Evolutionary conservation across 2,113 vertebrate species (phyloP), one percentile per base, ranked within the genome.

Genomic region (Centrocercus urophasianus): DNA sequence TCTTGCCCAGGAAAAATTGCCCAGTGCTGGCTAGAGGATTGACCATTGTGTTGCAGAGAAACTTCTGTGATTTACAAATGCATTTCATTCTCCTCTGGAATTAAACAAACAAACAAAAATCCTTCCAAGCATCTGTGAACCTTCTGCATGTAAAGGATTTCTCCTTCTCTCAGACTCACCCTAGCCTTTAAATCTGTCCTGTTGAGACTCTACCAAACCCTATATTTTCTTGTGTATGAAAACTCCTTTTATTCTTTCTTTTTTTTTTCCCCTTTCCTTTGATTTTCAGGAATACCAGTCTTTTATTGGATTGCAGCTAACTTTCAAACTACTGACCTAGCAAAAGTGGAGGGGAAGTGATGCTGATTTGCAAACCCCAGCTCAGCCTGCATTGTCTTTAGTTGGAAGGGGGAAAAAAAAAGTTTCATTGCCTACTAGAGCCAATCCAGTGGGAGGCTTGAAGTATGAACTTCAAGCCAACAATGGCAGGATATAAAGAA

Each of bases 1-100:
- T 95, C 69, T 95, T 94, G 80, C 76, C 56, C 54, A 56, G 85
- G 78, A 86, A 90, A 90, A 90, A 92, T 70, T 25, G 5, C 83
- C 90, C 77, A 60, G 86, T 0, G 0, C 61, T 88, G 83, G 43
- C 86, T 83, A 70, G 90, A 94, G 96, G 59, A 92, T 85, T 94
- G 92, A 63, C 88, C 74, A 80, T 88, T 94, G 85, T 91, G 57
- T 25, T 42, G 17, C 11, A 65, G 66, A 61, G 70, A 65, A 94
- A 83, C 43, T 91, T 89, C 8, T 65, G 65, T 83, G 76, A 21
- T 67, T 91, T 91, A 76, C 40, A 81, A 94, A 88, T 22, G 64
- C 22, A 15, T 81, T 95, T 76, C n/a, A 60, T 94, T 95, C 85
- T 80, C 65, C 50, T 42, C 57, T 81, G 76, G 87, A 93, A 86